Evolutionary conservation across 1,140 invertebrate genomes (phyloP).

Genomic region (Heterodera carotae): DNA sequence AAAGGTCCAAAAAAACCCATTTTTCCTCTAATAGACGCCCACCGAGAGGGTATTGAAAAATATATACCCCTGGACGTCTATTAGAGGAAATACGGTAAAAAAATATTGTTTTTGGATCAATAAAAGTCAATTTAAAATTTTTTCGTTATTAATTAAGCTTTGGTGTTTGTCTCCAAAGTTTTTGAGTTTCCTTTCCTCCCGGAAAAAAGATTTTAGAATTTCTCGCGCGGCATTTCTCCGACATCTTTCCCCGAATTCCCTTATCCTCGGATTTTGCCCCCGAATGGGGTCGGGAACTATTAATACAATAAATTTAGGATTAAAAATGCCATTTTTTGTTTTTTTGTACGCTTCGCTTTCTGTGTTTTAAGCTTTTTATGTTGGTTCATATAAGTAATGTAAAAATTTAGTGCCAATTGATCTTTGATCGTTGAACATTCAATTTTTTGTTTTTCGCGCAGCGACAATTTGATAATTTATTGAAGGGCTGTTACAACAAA

Average conservation of each 20-base stretch:
- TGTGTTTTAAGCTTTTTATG: no score
- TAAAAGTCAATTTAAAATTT: no score
- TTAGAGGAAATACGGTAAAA: constrained; percentile 1
- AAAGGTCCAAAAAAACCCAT: background rate
- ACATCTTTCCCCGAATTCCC: no score
- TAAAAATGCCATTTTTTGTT: background rate
- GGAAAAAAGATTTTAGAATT: no score
- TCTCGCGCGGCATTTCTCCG: no score
- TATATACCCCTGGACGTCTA: constrained; percentile 3
- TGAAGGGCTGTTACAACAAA: constrained; percentile 60
- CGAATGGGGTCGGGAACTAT: no score
- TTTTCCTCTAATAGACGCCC: no score
- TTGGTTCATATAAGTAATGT: no score
- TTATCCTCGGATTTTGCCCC: no score
- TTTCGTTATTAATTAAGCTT: background rate
- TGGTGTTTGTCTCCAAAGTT: constrained; percentile 7
- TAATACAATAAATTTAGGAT: constrained; percentile 1
- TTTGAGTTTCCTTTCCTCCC: constrained; percentile 33
- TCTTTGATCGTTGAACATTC: background rate
- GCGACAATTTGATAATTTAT: constrained; percentile 1
- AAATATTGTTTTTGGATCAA: constrained; percentile 1
- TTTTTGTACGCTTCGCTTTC: no score
- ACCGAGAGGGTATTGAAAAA: background rate
- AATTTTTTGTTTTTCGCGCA: constrained; percentile 4
- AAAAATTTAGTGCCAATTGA: no score